Evolutionary conservation across 2,888 invertebrate species (phyloP).

Genomic region (Gasteruption jaculator): DNA sequence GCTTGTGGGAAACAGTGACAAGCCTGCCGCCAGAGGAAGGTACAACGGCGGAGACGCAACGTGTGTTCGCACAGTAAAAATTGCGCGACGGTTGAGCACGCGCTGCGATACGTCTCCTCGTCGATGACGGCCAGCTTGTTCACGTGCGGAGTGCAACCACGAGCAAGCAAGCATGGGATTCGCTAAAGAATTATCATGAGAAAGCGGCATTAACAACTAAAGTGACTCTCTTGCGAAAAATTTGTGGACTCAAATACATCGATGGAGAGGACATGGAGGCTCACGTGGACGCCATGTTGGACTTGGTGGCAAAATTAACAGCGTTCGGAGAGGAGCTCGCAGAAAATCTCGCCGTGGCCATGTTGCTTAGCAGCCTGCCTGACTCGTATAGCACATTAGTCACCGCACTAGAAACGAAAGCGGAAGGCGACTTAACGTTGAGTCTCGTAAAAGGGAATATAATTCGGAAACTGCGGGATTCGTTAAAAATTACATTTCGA

Average conservation of each 20-base stretch:
- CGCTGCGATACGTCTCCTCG: constrained; percentile 16
- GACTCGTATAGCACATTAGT: constrained; percentile 22
- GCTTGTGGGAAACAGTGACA: constrained; percentile 22
- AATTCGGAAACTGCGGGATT: constrained; percentile 9
- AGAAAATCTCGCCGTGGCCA: constrained; percentile 22
- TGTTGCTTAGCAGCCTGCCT: constrained; percentile 24
- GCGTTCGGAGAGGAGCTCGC: constrained; percentile 20
- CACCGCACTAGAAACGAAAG: constrained; percentile 23
- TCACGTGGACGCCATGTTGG: constrained; percentile 20
- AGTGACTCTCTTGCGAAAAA: constrained; percentile 14
- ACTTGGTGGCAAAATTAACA: constrained; percentile 18
- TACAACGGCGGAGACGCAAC: constrained; percentile 17
- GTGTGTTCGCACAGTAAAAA: too few species aligned
- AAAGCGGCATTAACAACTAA: constrained; percentile 16
- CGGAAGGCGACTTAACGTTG: constrained; percentile 21
- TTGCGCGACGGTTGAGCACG: constrained; percentile 21
- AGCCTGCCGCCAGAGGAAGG: constrained; percentile 5
- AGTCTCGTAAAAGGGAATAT: too few species aligned
- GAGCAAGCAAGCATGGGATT: constrained; percentile 19
- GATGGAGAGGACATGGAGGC: constrained; percentile 19
- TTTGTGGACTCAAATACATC: constrained; percentile 15
- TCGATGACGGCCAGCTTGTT: constrained; percentile 19
- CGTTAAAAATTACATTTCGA: constrained; percentile 10
- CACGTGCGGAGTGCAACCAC: constrained; percentile 14
- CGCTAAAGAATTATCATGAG: constrained; percentile 13